Evolutionary conservation across 2,888 invertebrate genomes (phyloP), one percentile per base, ranked within the genome.

Genomic region (Junonia oenone): DNA sequence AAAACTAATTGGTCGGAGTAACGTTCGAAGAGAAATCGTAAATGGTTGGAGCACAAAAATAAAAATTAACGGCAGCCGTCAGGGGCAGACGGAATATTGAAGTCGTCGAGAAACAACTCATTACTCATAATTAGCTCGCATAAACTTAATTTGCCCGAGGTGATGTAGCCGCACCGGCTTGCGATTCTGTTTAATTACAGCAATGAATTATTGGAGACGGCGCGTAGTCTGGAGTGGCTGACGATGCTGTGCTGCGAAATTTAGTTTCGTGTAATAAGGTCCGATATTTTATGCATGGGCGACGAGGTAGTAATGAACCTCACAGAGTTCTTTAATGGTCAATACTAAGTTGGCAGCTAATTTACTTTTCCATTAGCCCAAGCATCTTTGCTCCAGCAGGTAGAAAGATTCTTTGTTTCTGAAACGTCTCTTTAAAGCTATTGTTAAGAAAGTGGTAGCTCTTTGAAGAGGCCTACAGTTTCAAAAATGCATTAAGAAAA

Each of bases 41-140:
- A 64, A 64, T 60, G 61, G 61, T 55, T 47, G 56, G 56, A 61
- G 22, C 48, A 58, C 59, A 60, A 64, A 72, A 68, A 73, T 70
- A 75, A 74, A 75, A 77, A 74, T 74, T 68, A 67, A 71, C 68
- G 63, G 61, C 67, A 65, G 50, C 66, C 68, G 66, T 66, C 65
- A 65, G 62, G 58, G 63, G 65, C 69, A 69, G 70, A 67, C 63
- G 65, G 68, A 69, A 71, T 75, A 78, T 76, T 71, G 72, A 74
- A 78, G 71, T 71, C 69, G 63, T 64, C 63, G 64, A 65, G 69
- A 68, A 75, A 71, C 69, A 73, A 74, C 75, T 76, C 77, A 80
- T 84, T 80, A 78, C 73, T 86, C 80, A 81, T 83, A 85, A 86
- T 86, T 84, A 86, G 77, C 72, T 60, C 63, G 67, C 71, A 75